These are phyloP conservation scores for Drosophila yooni DNA, from an alignment of 2,888 invertebrate species.

Conservation along the genomic window DNA sequence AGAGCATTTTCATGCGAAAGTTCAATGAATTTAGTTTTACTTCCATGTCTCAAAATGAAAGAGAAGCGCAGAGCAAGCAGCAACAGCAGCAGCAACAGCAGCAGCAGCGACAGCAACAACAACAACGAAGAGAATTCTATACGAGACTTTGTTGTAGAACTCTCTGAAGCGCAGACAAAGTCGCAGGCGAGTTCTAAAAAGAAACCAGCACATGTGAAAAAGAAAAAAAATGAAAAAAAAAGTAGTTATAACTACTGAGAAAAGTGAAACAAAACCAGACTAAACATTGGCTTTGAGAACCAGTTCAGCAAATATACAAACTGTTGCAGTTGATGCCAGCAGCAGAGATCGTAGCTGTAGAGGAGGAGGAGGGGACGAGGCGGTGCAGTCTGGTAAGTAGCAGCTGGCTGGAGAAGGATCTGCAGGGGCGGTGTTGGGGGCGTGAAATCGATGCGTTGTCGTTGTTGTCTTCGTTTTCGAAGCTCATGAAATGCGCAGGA, in stretches of 20 bases:
- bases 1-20: constrained; percentile 84
- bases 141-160: constrained; percentile 22
- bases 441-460: constrained; percentile 78
- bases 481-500: constrained; percentile 81
- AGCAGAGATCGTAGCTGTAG: constrained; percentile 20
- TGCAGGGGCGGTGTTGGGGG: constrained; percentile 33
- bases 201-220: constrained; percentile 61
- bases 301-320: constrained; percentile 77
- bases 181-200: constrained; percentile 58
- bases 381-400: constrained; percentile 18
- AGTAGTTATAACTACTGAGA: constrained; percentile 65
- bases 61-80: constrained; percentile 30
- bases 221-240: constrained; percentile 27
- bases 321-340: constrained; percentile 37
- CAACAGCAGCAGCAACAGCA: background rate
- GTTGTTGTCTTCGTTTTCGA: constrained; percentile 56
- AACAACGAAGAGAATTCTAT: constrained; percentile 3
- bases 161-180: constrained; percentile 55
- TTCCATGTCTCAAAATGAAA: constrained; percentile 78
- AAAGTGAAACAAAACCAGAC: constrained; percentile 82
- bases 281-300: constrained; percentile 74
- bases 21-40: constrained; percentile 84
- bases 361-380: background rate
- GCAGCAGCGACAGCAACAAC: background rate
- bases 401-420: background rate